These are phyloP conservation scores for Acanthis flammea DNA, from an alignment of 2,797 vertebrate species.

Conservation along the genomic window DNA sequence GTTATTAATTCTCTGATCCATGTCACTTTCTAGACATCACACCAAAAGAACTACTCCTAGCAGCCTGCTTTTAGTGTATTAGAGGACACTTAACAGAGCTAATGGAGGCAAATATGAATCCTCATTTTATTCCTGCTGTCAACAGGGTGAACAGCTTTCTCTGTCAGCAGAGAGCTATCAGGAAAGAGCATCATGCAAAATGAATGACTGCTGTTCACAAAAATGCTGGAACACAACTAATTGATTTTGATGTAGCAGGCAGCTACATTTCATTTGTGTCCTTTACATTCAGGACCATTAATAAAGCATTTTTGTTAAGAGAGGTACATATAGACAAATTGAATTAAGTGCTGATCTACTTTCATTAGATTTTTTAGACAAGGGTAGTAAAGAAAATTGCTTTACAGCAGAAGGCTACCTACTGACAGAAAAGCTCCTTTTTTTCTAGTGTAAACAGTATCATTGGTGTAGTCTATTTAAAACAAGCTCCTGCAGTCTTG, in stretches of 20 bases:
- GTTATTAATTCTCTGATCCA: not conserved
- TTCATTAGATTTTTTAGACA: constrained; percentile 5
- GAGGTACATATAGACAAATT: not conserved
- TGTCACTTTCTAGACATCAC: not conserved
- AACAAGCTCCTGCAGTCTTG: not conserved
- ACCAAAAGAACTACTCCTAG: not conserved
- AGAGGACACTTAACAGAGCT: not conserved
- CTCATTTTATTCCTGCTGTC: not conserved
- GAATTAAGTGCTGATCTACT: not conserved
- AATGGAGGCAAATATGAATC: not conserved
- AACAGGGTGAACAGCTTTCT: not conserved
- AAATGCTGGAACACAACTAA: constrained; percentile 23
- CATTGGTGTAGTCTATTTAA: not conserved
- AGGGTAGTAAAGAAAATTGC: not conserved
- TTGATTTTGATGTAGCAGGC: constrained; percentile 7
- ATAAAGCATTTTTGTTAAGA: constrained; percentile 3
- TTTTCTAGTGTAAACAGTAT: not conserved
- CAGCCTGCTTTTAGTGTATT: not conserved
- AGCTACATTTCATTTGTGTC: not conserved
- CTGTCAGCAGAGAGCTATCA: constrained; percentile 28
- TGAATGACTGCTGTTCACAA: constrained; percentile 5
- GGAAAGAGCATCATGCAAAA: not conserved
- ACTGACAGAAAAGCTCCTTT: not conserved
- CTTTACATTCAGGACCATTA: not conserved
- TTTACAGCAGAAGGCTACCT: not conserved